Conservation (phyloP, 2,888 invertebrate species). For the Microplitis manilae region DNA sequence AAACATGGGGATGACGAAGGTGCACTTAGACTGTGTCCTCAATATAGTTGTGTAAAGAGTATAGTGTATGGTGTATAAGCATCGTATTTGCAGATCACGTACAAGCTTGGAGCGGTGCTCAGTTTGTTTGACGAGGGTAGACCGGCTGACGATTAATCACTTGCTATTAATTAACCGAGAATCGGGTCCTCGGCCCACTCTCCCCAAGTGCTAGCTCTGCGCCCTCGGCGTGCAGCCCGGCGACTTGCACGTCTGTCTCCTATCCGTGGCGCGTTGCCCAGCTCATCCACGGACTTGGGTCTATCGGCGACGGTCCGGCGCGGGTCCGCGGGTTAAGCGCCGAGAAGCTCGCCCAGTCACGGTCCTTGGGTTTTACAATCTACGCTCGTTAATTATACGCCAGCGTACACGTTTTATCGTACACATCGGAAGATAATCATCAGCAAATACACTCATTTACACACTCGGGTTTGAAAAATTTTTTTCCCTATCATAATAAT, state of each 20-base stretch:
- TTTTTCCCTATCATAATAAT: neutral
- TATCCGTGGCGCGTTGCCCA: neutral
- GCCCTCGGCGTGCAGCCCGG: constrained; percentile 2
- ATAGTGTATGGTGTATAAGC: constrained; percentile 32
- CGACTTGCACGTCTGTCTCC: neutral
- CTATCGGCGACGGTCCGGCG: constrained; percentile 24
- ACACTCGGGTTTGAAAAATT: neutral
- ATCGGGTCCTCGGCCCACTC: constrained; percentile 48
- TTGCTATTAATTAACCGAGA: constrained; percentile 67
- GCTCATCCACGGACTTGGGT: constrained; percentile 26
- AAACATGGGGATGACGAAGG: neutral
- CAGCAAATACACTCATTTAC: neutral
- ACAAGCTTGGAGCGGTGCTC: constrained; percentile 55
- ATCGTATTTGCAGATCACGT: constrained; percentile 64
- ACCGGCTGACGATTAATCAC: constrained; percentile 65
- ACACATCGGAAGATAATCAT: constrained; percentile 12
- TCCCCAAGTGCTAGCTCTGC: constrained; percentile 21
- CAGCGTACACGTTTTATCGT: constrained; percentile 52
- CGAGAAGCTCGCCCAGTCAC: constrained; percentile 56
- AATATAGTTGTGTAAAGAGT: constrained; percentile 19
- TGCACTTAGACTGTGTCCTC: neutral
- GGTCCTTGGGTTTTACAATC: constrained; percentile 65
- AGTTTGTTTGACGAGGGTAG: constrained; percentile 67
- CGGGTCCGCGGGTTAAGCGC: constrained; percentile 45
- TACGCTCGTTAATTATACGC: constrained; percentile 59